Evolutionary conservation across 2,888 invertebrate species (phyloP), one percentile per base, ranked within the genome.

Genomic region (Lithophane leautieri): DNA sequence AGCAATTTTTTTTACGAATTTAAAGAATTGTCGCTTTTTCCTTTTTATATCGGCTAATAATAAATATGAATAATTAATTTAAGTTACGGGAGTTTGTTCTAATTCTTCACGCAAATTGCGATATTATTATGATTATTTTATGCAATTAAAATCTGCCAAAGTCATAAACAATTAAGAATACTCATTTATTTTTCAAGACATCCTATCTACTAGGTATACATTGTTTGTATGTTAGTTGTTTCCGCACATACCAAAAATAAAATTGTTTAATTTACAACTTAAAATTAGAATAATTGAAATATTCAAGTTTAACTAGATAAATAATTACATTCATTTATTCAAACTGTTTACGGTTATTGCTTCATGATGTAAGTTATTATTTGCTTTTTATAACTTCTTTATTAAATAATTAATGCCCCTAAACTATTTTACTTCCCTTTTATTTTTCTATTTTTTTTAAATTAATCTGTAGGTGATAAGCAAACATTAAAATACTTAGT

Each of bases 321-420:
- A 0, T 14, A 58, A 63, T 70, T 70, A 34, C 44, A 78, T 71
- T 34, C 0, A 71, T 78, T 71, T 71, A 78, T 78, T 78, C 19
- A 78, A 47, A 54, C 0, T 9, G 4, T 70, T 52, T 6, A 62
- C 11, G 16, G 16, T 62, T 58, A 52, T 66, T 28, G 42, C 50
- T 65, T 34, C 22, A 58, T 19, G 11, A 54, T 40, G 19, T 40
- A 52, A 47, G 44, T 74, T 75, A 66, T 75, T 75, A 50, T 58
- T 47, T 73, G 52, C 16, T 74, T 40, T 25, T 62, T 4, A 8
- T 16, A 54, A 56, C 34, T 62, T 25, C 16, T 58, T 19, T 65
- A 44, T n/a, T 25, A 12, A 22, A 42, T 61, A 34, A 52, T 19
- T 34, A 34, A 54, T 50, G 47, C 22, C 22, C 50, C 50, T 22